Evolutionary conservation across 2,113 vertebrate genomes (phyloP).

Genomic region (Sinocyclocheilus anshuiensis): DNA sequence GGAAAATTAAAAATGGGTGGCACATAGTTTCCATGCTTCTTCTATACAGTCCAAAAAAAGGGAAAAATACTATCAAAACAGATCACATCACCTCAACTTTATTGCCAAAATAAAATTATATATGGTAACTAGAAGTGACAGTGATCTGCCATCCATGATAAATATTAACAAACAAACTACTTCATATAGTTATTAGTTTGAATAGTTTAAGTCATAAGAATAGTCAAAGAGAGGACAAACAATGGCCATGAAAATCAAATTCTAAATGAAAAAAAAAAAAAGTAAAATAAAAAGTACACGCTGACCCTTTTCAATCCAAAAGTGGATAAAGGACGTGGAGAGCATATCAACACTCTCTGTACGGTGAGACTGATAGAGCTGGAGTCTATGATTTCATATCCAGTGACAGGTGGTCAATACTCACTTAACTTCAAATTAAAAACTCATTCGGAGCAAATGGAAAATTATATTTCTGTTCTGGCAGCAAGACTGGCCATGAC

Average conservation of each 20-base stretch:
- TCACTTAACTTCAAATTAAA: conserved; percentile 58
- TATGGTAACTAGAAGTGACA: background rate
- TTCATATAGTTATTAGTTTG: background rate
- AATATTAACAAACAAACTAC: background rate
- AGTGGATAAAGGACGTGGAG: background rate
- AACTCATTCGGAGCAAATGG: conserved; percentile 47
- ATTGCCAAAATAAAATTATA: background rate
- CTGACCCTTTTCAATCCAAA: background rate
- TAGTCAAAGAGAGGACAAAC: background rate
- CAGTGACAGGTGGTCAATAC: conserved; percentile 50
- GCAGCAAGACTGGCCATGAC: conserved; percentile 57
- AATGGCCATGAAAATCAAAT: background rate
- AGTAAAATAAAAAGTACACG: background rate
- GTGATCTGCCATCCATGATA: background rate
- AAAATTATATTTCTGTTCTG: conserved; percentile 45
- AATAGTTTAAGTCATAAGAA: background rate
- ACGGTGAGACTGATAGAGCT: background rate
- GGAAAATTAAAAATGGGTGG: background rate
- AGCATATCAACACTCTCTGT: background rate
- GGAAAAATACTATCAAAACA: background rate
- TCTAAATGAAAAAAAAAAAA: background rate
- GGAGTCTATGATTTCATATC: conserved; percentile 40
- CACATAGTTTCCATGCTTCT: background rate
- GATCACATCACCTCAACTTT: background rate
- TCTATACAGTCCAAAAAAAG: background rate